Base-by-base conservation (phyloP, 2,888 invertebrate species). In the Malthinus seriepunctatus region DNA sequence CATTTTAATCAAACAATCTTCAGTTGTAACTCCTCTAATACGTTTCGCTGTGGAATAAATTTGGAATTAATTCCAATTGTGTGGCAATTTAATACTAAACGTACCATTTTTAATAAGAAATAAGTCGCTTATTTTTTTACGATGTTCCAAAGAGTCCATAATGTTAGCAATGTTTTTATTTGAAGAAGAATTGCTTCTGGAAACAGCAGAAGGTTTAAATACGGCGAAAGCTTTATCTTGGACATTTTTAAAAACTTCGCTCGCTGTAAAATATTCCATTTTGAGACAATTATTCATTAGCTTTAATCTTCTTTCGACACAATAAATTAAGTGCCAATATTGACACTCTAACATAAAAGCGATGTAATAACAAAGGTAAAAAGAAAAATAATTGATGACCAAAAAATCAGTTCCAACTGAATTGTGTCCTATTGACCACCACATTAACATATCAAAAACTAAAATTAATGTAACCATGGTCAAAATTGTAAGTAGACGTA, bases 271-370 rank as follows among this genome's bases (percentile, higher is more conserved):
- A 6, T 23, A 39, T 23, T 37, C 45, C 7, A 55, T 34, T 39
- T 44, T 51, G 9, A 60, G 47, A 10, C 60, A 51, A 1, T 9
- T 39, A n/a, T 60, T 60, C 7, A 60, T 37, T 11, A 60, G 14
- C 2, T 15, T 23, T 32, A 60, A 34, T 31, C 60, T 50, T 37
- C 60, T 14, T 10, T 60, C 32, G 6, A 55, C 33, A 35, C 39
- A 42, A 11, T 60, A 48, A 10, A 55, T 34, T 42, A 55, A 8
- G n/a, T 60, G 55, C 60, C 60, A 60, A 42, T 60, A 60, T 33
- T 60, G 60, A n/a, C 51, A 60, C n/a, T 60, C 51, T 8, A 60
- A 14, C 12, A 60, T 23, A 11, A 60, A 37, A 39, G 55, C 38
- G 1, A 60, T 42, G 2, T 55, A 60, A 15, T 60, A 60, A 1